Conservation (phyloP, 2,888 invertebrate genomes). For the Urechis unicinctus region DNA sequence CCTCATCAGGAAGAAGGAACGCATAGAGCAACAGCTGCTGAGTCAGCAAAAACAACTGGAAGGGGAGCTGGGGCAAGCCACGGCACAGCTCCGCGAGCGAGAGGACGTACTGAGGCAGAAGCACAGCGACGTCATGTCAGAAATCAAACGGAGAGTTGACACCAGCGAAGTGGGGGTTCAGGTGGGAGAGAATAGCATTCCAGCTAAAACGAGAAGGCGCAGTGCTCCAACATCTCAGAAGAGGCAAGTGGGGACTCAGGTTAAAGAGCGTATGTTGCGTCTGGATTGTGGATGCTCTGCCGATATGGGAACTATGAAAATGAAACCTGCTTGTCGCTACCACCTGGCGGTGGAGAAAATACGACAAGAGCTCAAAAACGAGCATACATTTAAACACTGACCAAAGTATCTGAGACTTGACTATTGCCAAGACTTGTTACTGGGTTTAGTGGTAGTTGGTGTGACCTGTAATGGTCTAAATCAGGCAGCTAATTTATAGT, state of each 20-base stretch:
- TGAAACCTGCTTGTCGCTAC: constrained; percentile 14
- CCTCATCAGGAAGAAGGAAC: constrained; percentile 11
- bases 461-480: too few relatives aligned
- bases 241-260: constrained; percentile 7
- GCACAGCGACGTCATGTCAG: background rate
- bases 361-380: constrained; percentile 10
- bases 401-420: too few relatives aligned
- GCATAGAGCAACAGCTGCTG: constrained; percentile 11
- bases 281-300: constrained; percentile 17
- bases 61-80: too few relatives aligned
- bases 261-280: constrained; percentile 3
- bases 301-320: constrained; percentile 15
- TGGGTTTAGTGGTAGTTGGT: too few relatives aligned
- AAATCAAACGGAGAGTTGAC: background rate
- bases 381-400: too few relatives aligned
- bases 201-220: background rate
- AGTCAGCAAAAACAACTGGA: too few relatives aligned
- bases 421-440: too few relatives aligned
- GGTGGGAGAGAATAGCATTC: background rate
- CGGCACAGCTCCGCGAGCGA: background rate
- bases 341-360: constrained; percentile 15
- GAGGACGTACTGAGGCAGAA: background rate
- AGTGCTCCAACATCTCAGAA: background rate
- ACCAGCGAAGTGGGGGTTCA: background rate
- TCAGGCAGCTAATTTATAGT: too few relatives aligned